Percentiles rank a stretch among this genome's conserved stretches.
phyloP scores from a whole-genome alignment of 2,888 invertebrate species.

The Lasioglossum pauxillum region DNA sequence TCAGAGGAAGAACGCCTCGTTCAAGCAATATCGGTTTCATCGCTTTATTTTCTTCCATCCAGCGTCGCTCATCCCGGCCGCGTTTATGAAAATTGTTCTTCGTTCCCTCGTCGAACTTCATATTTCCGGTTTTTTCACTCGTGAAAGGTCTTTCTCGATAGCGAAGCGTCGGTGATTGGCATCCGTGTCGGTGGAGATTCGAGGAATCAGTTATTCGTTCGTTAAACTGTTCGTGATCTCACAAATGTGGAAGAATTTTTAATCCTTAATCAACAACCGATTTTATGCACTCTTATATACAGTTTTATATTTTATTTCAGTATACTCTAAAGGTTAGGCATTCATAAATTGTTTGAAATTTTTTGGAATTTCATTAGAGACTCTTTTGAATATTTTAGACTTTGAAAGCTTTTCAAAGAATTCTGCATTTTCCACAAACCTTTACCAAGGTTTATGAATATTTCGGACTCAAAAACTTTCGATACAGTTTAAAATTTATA shows the following conservation, averaged over 20 bases:
- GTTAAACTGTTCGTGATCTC: background rate
- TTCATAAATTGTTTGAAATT: background rate
- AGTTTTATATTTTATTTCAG: background rate
- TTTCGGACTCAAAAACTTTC: background rate
- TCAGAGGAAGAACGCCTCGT: slow-evolving; percentile 42
- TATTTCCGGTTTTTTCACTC: slow-evolving; percentile 4
- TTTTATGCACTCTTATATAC: background rate
- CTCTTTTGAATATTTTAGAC: background rate
- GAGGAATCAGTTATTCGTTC: background rate
- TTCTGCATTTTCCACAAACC: background rate
- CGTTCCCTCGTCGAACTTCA: slow-evolving; percentile 25
- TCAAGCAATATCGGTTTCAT: slow-evolving; percentile 25
- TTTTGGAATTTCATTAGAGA: background rate
- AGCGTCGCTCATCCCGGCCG: slow-evolving; percentile 1
- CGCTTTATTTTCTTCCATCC: slow-evolving; percentile 1
- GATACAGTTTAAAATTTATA: background rate
- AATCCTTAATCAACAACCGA: background rate
- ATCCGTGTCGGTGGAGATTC: background rate
- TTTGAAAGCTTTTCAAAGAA: background rate
- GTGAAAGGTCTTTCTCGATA: background rate
- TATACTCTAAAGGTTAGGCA: background rate
- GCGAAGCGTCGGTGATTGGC: background rate
- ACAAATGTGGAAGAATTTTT: background rate
- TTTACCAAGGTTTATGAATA: background rate
- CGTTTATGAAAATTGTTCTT: slow-evolving; percentile 13